A percentile compares a stretch with the other conserved stretches of the same genome.
Evolutionary conservation across 2,888 invertebrate species (phyloP).

Genomic region (Trileptium ribeirensis): DNA sequence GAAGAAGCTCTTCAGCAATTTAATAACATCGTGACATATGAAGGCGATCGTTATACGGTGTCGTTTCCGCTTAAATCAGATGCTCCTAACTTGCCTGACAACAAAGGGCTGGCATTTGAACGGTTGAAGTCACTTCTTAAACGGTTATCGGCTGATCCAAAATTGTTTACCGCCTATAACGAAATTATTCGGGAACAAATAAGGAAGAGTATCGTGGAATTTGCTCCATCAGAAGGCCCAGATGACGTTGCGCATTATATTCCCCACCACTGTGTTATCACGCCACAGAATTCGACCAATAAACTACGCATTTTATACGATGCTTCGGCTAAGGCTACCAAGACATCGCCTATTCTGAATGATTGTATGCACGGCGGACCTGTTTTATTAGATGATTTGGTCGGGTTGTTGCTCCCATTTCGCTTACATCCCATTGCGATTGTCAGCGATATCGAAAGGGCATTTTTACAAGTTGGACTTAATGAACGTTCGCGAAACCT

Average conservation of each 20-base stretch:
- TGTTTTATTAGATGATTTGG: conserved; percentile 22
- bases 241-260: conserved; percentile 26
- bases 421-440: conserved; percentile 28
- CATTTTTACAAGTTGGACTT: conserved; percentile 22
- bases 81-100: neutral
- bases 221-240: neutral
- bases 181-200: conserved; percentile 21
- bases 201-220: conserved; percentile 23
- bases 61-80: neutral
- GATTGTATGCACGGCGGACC: conserved; percentile 34
- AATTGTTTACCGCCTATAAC: conserved; percentile 17
- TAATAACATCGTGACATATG: neutral
- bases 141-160: neutral
- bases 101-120: neutral
- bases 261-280: conserved; percentile 32
- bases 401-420: conserved; percentile 28
- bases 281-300: conserved; percentile 23
- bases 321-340: conserved; percentile 27
- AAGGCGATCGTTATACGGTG: neutral
- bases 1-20: neutral
- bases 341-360: conserved; percentile 27
- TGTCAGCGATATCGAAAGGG: conserved; percentile 31
- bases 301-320: conserved; percentile 41
- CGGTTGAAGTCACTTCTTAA: neutral
- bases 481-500: conserved; percentile 23